Conservation (phyloP, 2,797 vertebrate genomes). For the Gila robusta region DNA sequence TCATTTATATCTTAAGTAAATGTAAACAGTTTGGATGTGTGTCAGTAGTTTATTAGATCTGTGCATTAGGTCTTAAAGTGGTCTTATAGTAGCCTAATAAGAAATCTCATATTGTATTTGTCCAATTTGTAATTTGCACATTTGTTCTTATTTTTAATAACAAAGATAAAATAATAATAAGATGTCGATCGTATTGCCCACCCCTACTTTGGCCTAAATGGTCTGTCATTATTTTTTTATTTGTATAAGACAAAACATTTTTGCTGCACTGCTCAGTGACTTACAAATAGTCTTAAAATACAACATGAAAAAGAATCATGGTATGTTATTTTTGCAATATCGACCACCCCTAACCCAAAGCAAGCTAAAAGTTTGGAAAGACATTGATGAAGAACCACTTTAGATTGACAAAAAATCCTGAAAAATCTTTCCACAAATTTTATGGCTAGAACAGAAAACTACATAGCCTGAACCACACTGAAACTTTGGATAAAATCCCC, state of each 20-base stretch:
- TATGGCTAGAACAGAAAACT: not conserved
- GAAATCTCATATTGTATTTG: not conserved
- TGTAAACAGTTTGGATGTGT: not conserved
- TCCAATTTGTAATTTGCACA: no score
- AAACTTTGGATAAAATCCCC: not conserved
- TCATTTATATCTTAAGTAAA: not conserved
- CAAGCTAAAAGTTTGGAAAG: slow-evolving; percentile 55
- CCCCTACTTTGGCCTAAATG: not conserved
- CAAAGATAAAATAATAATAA: no score
- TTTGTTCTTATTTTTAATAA: no score
- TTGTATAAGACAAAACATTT: not conserved
- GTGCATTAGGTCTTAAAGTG: not conserved
- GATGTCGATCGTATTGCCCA: no score
- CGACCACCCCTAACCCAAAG: not conserved
- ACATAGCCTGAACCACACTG: no score
- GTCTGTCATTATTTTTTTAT: not conserved
- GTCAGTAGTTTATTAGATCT: not conserved
- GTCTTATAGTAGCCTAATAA: not conserved
- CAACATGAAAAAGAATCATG: not conserved
- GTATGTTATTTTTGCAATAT: not conserved
- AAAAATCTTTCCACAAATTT: slow-evolving; percentile 41
- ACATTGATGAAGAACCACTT: slow-evolving; percentile 46
- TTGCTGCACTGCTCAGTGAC: not conserved
- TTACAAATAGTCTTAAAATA: not conserved
- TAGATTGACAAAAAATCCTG: slow-evolving; percentile 35